Conservation (phyloP, 2,888 invertebrate genomes). For the Idaea aversata region DNA sequence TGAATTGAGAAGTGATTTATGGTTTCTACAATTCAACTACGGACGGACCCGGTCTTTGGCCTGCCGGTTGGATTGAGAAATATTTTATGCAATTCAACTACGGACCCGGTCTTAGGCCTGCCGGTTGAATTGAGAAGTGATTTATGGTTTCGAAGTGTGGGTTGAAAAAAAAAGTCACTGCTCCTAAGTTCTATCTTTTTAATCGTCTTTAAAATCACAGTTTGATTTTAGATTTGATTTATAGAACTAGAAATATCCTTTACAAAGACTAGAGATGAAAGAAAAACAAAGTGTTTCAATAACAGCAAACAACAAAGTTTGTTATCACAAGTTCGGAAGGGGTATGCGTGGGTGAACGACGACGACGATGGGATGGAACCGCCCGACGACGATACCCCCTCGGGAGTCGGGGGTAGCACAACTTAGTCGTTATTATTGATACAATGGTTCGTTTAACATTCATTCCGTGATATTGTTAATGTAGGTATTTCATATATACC, state of each 20-base stretch:
- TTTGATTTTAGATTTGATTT: slow-evolving; percentile 38
- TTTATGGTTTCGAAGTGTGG: too few relatives aligned
- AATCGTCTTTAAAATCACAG: too few relatives aligned
- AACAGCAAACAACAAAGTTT: slow-evolving; percentile 72
- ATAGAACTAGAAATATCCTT: slow-evolving; percentile 43
- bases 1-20: too few relatives aligned
- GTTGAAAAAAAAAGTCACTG: too few relatives aligned
- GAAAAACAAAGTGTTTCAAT: slow-evolving; percentile 76
- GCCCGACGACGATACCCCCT: slow-evolving; percentile 16
- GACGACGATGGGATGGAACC: slow-evolving; percentile 25
- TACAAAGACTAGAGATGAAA: slow-evolving; percentile 64
- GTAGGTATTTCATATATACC: background rate
- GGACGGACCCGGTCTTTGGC: too few relatives aligned
- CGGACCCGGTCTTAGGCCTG: too few relatives aligned
- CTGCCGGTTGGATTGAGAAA: too few relatives aligned
- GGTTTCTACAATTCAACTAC: too few relatives aligned
- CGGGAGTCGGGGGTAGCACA: slow-evolving; percentile 17
- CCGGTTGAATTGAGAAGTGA: too few relatives aligned
- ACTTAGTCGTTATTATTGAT: slow-evolving; percentile 38
- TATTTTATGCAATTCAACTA: too few relatives aligned
- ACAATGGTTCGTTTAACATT: slow-evolving; percentile 43
- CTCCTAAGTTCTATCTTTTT: too few relatives aligned
- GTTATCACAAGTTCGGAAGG: slow-evolving; percentile 58
- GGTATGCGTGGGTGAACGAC: slow-evolving; percentile 29
- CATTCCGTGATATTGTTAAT: slow-evolving; percentile 16